phyloP scores from a whole-genome alignment of 2,113 vertebrate species.

The Cricetomys ansorgei region DNA sequence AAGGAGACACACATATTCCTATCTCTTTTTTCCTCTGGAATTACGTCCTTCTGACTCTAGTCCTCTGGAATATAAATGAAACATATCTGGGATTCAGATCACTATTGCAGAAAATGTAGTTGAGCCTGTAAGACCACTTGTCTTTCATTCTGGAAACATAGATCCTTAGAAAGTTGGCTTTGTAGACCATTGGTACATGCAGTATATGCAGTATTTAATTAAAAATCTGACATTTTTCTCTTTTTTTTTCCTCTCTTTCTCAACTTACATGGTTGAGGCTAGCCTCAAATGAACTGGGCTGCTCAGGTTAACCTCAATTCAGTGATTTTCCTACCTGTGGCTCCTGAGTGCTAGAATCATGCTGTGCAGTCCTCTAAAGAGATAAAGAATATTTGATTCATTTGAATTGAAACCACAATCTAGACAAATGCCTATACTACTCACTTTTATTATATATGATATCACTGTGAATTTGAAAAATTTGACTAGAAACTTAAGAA shows the following conservation, averaged over 20 bases:
- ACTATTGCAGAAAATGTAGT: background rate
- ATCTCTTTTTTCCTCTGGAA: background rate
- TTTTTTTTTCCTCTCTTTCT: background rate
- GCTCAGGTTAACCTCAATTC: background rate
- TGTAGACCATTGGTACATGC: background rate
- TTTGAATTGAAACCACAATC: background rate
- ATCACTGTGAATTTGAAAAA: background rate
- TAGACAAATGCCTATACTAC: background rate
- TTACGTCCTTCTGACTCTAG: background rate
- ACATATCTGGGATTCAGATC: background rate
- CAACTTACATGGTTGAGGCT: background rate
- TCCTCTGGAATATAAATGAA: background rate
- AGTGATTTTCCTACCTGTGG: background rate
- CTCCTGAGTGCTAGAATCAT: background rate
- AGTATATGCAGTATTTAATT: background rate
- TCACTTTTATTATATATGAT: background rate
- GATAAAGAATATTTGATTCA: background rate
- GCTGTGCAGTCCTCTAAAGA: background rate
- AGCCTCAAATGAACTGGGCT: background rate
- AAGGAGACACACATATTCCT: background rate
- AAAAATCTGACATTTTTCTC: background rate
- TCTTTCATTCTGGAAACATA: background rate
- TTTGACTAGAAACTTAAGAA: background rate
- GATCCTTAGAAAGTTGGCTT: background rate
- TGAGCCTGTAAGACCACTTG: background rate